Evolutionary conservation across 2,797 vertebrate genomes (phyloP), one percentile per base, ranked within the genome.

Genomic region (Sphenodon punctatus): DNA sequence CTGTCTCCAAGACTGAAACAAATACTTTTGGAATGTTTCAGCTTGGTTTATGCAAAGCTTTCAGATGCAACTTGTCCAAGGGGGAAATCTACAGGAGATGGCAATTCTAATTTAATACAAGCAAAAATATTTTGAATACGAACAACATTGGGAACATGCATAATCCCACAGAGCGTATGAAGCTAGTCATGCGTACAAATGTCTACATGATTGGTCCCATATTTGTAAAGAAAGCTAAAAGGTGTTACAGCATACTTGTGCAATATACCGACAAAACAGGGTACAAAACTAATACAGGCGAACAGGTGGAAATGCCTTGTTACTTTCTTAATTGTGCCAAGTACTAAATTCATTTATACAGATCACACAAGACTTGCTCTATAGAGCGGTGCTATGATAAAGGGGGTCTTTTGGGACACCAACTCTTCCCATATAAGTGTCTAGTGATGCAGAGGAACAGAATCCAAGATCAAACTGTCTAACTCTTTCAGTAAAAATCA

Each of bases 141-240:
- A n/a, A n/a, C n/a, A n/a, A n/a, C n/a, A n/a, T n/a, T n/a, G n/a
- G n/a, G n/a, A n/a, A n/a, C n/a, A n/a, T n/a, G n/a, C n/a, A n/a
- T n/a, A 48, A 1, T 1, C 14, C 25, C 68, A 66, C 17, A 53
- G 20, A 9, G 10, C 32, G 17, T 4, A 30, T 34, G 55, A 74
- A 80, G 75, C 30, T 12, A 10, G 10, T 66, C 60, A 12, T 4
- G 3, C 15, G 16, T n/a, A n/a, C n/a, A n/a, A 11, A 15, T 25
- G 6, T 58, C 32, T 36, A 11, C 20, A 34, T 22, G 30, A 34
- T 14, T 58, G 10, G 80, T 70, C 10, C 7, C 0, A 0, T 3
- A 51, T 25, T 25, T 70, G 67, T 71, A 61, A 63, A 76, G 85
- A 36, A 80, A 32, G 4, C 2, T 70, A 78, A 78, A 9, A 46